Evolutionary conservation across 2,888 invertebrate genomes (phyloP).

Genomic region (Apoderus coryli): DNA sequence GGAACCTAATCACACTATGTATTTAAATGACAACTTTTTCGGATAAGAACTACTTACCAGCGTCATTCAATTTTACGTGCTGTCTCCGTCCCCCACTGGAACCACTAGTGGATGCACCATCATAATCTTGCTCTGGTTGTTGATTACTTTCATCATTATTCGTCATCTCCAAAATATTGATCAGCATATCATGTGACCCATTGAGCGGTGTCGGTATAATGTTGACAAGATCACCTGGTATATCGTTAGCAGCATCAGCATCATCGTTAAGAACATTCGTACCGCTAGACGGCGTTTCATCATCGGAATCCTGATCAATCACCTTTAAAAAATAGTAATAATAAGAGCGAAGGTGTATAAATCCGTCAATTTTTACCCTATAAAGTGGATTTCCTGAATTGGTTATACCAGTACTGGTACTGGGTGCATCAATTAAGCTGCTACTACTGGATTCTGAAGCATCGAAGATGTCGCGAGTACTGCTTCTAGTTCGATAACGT

Average conservation of each 20-base stretch:
- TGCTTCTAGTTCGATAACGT: slow-evolving; percentile 26
- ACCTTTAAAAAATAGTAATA: slow-evolving; percentile 7
- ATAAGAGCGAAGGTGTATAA: too few relatives aligned
- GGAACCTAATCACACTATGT: too few relatives aligned
- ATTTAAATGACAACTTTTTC: too few relatives aligned
- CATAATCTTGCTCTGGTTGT: background rate
- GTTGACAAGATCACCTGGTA: slow-evolving; percentile 37
- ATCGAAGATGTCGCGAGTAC: slow-evolving; percentile 23
- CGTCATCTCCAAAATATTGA: slow-evolving; percentile 26
- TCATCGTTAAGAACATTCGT: too few relatives aligned
- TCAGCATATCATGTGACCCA: slow-evolving; percentile 34
- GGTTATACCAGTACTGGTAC: slow-evolving; percentile 47
- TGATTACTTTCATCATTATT: too few relatives aligned
- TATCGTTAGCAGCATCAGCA: too few relatives aligned
- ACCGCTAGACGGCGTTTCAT: slow-evolving; percentile 30
- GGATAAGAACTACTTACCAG: too few relatives aligned
- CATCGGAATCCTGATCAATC: slow-evolving; percentile 46
- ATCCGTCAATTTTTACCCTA: slow-evolving; percentile 11
- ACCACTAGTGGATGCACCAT: background rate
- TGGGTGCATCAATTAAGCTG: slow-evolving; percentile 42
- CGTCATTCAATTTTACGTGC: too few relatives aligned
- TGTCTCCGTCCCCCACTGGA: too few relatives aligned
- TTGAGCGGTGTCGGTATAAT: slow-evolving; percentile 45
- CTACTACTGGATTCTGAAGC: slow-evolving; percentile 31
- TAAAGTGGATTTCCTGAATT: slow-evolving; percentile 26